phyloP scores from a whole-genome alignment of 2,113 vertebrate genomes.

The Raphicerus campestris region DNA sequence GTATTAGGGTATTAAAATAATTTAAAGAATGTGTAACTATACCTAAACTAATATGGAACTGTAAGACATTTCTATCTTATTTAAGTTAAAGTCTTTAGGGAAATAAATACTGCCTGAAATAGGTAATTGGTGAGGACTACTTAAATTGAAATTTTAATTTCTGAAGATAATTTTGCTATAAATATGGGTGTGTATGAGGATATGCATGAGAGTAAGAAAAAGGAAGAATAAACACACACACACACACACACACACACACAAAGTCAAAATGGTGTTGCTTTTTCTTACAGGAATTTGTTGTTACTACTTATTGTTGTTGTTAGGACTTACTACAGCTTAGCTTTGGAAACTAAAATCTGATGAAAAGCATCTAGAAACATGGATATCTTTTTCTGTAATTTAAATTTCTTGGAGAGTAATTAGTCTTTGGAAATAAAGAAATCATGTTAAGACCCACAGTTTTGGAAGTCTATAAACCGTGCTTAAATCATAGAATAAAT shows the following conservation, averaged over 20 bases:
- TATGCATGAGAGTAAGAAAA: not conserved
- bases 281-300: not conserved
- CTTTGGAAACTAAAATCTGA: not conserved
- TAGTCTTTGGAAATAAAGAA: constrained; percentile 4
- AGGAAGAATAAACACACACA: not conserved
- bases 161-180: not conserved
- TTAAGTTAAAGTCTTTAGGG: not conserved
- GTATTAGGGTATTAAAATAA: not conserved
- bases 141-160: constrained; percentile 18
- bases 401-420: not conserved
- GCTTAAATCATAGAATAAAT: constrained; percentile 33
- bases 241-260: not conserved
- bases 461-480: not conserved
- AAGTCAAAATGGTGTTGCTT: not conserved
- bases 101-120: not conserved
- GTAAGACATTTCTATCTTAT: not conserved
- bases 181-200: not conserved
- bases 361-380: not conserved
- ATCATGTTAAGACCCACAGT: not conserved
- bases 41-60: not conserved
- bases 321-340: not conserved
- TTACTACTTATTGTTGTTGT: not conserved
- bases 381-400: not conserved
- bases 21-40: not conserved
- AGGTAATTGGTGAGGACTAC: not conserved